phyloP scores from a whole-genome alignment of 1,140 invertebrate species.

The Bradysia coprophila region DNA sequence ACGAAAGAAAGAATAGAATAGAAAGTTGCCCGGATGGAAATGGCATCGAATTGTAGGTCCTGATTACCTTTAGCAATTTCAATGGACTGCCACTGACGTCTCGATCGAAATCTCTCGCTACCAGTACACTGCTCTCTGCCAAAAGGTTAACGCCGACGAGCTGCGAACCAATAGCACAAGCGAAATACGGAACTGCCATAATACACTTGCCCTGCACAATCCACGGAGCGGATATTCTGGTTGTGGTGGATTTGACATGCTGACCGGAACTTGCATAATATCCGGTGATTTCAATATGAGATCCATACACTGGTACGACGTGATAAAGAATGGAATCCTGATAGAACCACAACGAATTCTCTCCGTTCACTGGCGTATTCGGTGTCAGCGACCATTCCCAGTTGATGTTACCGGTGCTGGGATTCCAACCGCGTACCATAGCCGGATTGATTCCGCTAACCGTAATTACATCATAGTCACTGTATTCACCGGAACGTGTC shows the following conservation, averaged over 20 bases:
- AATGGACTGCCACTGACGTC: not conserved
- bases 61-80: not conserved
- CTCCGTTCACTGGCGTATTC: constrained; percentile 25
- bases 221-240: constrained; percentile 41
- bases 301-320: constrained; percentile 37
- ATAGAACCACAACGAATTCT: constrained; percentile 36
- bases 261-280: constrained; percentile 46
- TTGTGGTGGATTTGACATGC: constrained; percentile 32
- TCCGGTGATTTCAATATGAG: constrained; percentile 46
- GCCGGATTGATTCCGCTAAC: constrained; percentile 51
- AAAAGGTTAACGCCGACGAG: not conserved
- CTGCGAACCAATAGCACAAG: constrained; percentile 22
- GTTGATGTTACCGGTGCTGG: constrained; percentile 37
- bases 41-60: too few relatives aligned
- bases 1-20: too few relatives aligned
- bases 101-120: not conserved
- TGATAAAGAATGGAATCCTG: constrained; percentile 41
- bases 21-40: too few relatives aligned
- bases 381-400: constrained; percentile 39
- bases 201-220: constrained; percentile 43
- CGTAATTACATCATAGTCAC: constrained; percentile 39
- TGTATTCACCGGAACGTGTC: not conserved
- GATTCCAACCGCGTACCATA: constrained; percentile 58
- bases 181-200: constrained; percentile 38
- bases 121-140: not conserved